Evolutionary conservation across 1,140 invertebrate genomes (phyloP), one percentile per base, ranked within the genome.

Genomic region (Ceratina calcarata): DNA sequence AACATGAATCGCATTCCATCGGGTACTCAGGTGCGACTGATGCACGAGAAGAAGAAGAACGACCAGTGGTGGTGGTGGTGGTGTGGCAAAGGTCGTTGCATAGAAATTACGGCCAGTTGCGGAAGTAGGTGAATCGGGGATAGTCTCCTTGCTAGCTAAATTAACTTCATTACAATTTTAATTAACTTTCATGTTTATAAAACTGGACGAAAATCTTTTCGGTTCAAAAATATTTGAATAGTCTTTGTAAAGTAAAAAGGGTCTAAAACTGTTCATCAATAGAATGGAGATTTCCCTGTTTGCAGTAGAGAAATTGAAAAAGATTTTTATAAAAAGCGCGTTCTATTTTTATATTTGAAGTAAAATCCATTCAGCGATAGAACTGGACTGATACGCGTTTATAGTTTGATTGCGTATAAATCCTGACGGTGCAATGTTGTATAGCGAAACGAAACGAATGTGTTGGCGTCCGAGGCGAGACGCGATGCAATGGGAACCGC

Each of bases 401-500:
- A 83, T 77, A 51, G 61, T 69, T 72, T 57, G 51, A 61, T 69
- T 45, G 78, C 37, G 10, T 60, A 51, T 69, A 78, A 64, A 68
- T 81, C 83, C 65, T 27, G 70, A 24, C 80, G 65, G 71, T 58
- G 80, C 79, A 77, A 83, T 83, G 84, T 16, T 57, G n/a, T 57
- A n/a, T 84, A 64, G 78, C 78, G 58, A 71, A 57, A 65, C 70
- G 77, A 65, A 83, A 84, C 69, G 72, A 78, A 85, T 74, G 81
- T 81, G 77, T 80, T 81, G 80, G 75, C 72, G 78, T 86, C 72
- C 32, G 75, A 79, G 85, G 78, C 74, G 69, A 81, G 37, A 45
- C 37, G 37, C 84, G 82, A 72, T 77, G 83, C 84, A 89, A 87
- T 89, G 87, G 86, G 89, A 90, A 89, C 83, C 87, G 86, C 89